Evolutionary conservation across 1,140 invertebrate genomes (phyloP).

Genomic region (Drosophila athabasca): DNA sequence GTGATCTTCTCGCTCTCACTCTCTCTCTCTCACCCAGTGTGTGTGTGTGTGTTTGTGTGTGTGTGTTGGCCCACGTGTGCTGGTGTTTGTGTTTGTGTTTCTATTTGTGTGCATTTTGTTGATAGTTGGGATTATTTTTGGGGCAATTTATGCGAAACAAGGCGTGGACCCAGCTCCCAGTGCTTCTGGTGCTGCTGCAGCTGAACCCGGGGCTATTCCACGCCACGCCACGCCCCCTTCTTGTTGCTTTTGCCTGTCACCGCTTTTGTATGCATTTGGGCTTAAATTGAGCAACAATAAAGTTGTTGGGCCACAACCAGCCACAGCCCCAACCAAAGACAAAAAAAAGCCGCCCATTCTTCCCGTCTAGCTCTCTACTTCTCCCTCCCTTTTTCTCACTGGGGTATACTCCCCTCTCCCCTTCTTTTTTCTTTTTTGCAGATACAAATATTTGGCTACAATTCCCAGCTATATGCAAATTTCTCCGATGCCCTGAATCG

Average conservation of each 20-base stretch:
- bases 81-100: conserved; percentile 26
- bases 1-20: conserved; percentile 36
- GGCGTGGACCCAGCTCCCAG: conserved; percentile 32
- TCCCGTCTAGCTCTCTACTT: neutral
- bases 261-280: conserved; percentile 61
- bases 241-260: conserved; percentile 14
- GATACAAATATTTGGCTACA: conserved; percentile 97
- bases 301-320: conserved; percentile 51
- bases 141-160: conserved; percentile 75
- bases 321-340: conserved; percentile 11
- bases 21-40: conserved; percentile 5
- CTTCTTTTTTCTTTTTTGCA: conserved; percentile 85
- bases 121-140: conserved; percentile 80
- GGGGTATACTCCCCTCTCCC: neutral
- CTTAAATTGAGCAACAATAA: conserved; percentile 76
- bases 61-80: conserved; percentile 15
- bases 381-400: conserved; percentile 3
- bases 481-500: conserved; percentile 94
- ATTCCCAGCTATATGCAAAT: conserved; percentile 96
- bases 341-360: neutral
- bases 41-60: conserved; percentile 24
- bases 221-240: conserved; percentile 11
- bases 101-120: conserved; percentile 75
- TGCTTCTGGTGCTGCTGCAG: neutral
- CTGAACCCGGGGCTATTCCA: neutral